phyloP scores from a whole-genome alignment of 23 tunicate species.

The Botrylloides violaceus region DNA sequence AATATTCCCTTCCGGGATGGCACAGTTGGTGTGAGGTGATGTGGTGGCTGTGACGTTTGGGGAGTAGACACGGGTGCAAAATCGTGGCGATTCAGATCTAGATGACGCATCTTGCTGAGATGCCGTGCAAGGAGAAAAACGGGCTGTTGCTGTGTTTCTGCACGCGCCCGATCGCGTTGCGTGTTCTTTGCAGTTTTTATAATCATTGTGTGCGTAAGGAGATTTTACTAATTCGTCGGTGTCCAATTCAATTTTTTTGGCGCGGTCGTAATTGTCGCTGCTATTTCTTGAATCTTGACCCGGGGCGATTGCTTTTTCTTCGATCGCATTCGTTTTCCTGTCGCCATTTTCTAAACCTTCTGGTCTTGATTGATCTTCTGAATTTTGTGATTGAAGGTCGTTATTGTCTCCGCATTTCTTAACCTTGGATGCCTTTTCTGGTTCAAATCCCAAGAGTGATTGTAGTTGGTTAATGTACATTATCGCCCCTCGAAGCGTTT shows the following conservation, averaged over 20 bases:
- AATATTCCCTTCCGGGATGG: neutral
- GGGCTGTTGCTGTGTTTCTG: neutral
- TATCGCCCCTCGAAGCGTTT: conserved; percentile 80
- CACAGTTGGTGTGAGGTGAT: too few relatives aligned
- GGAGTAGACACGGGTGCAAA: neutral
- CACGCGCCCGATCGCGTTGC: neutral
- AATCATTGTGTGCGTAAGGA: too few relatives aligned
- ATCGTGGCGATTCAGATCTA: neutral
- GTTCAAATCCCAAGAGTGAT: conserved; percentile 45
- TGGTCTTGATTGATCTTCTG: neutral
- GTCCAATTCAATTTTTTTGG: neutral
- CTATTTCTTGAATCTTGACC: neutral
- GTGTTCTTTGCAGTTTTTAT: too few relatives aligned
- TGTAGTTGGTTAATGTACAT: conserved; percentile 73
- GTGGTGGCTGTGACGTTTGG: neutral
- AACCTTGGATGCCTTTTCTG: conserved; percentile 9
- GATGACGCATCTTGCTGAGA: neutral
- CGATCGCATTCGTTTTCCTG: neutral
- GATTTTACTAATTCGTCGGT: neutral
- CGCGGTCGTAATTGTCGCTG: neutral
- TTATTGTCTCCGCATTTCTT: too few relatives aligned
- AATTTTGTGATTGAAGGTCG: neutral
- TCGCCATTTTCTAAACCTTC: neutral
- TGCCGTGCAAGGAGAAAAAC: neutral
- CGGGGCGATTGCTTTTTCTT: neutral